Conservation (phyloP, 2,888 invertebrate genomes). For the Acanthosepion pharaonis region DNA sequence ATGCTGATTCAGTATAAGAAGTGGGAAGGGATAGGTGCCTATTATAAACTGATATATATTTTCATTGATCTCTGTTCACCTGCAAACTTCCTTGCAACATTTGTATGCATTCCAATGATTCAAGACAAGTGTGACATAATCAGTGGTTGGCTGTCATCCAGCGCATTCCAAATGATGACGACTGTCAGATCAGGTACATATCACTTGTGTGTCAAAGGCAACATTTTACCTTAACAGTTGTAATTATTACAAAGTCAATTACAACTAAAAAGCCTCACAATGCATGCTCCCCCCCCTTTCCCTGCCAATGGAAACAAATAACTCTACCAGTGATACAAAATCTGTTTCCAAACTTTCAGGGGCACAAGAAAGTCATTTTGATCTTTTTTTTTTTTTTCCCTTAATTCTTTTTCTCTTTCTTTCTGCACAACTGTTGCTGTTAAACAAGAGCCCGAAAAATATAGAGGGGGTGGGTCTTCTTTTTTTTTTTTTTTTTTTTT, state of each 20-base stretch:
- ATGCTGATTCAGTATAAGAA: not conserved
- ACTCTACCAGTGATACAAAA: not conserved
- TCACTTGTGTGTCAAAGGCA: not conserved
- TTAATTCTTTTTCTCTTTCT: not conserved
- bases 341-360: not conserved
- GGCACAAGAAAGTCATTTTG: not conserved
- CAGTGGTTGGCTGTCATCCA: not conserved
- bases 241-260: not conserved
- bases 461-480: not conserved
- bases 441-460: slow-evolving; percentile 21
- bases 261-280: not conserved
- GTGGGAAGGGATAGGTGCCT: not conserved
- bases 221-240: not conserved
- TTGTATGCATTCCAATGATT: slow-evolving; percentile 36
- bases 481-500: too few species aligned
- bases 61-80: slow-evolving; percentile 38
- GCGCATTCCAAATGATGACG: not conserved
- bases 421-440: not conserved
- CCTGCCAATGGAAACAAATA: too few species aligned
- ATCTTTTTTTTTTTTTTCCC: not conserved
- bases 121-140: slow-evolving; percentile 15
- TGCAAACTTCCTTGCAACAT: slow-evolving; percentile 38
- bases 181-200: slow-evolving; percentile 7
- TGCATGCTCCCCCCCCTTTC: not conserved
- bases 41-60: not conserved